Evolutionary conservation across 2,888 invertebrate genomes (phyloP).

Genomic region (Cerastis rubricosa): DNA sequence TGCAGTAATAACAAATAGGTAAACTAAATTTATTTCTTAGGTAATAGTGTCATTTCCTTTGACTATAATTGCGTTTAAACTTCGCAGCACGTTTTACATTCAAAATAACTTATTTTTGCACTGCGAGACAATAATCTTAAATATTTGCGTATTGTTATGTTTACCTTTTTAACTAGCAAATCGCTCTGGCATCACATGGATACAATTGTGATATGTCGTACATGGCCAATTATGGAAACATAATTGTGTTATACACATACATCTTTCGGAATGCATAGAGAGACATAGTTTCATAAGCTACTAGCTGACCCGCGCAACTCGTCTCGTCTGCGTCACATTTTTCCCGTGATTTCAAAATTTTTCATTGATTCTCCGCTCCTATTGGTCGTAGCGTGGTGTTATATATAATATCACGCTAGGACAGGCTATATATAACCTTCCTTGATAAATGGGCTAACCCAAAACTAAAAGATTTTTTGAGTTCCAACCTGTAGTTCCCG

Average conservation of each 20-base stretch:
- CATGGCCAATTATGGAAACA: not conserved
- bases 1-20: slow-evolving; percentile 19
- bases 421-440: no score
- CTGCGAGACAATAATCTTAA: not conserved
- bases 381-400: no score
- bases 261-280: not conserved
- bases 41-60: slow-evolving; percentile 38
- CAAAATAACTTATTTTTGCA: not conserved
- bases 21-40: slow-evolving; percentile 14
- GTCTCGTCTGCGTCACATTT: no score
- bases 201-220: no score
- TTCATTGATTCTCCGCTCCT: no score
- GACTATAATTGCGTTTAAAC: slow-evolving; percentile 13
- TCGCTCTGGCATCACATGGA: not conserved
- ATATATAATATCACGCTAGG: no score
- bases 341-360: no score
- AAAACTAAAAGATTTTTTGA: no score
- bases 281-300: not conserved
- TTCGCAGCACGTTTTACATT: not conserved
- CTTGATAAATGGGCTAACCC: no score
- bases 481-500: no score
- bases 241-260: not conserved
- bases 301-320: no score
- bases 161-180: not conserved
- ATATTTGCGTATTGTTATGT: not conserved